These are phyloP conservation scores for Elysia chlorotica DNA, from an alignment of 1,140 invertebrate species.

Conservation along the genomic window DNA sequence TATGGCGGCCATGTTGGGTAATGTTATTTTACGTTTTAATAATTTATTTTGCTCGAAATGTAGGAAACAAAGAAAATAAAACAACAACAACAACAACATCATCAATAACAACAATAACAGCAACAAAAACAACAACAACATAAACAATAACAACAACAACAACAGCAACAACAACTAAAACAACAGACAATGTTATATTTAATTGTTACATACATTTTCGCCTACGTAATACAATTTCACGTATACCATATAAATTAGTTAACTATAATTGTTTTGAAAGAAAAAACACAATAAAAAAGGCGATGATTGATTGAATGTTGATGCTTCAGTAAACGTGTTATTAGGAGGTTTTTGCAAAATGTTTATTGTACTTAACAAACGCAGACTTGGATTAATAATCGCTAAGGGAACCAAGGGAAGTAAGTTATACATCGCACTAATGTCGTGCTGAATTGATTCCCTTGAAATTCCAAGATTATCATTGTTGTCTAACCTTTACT, in stretches of 20 bases:
- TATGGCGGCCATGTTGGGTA: slow-evolving; percentile 50
- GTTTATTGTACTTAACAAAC: neutral
- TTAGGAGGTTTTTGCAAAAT: neutral
- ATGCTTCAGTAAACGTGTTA: neutral
- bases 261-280: neutral
- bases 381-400: neutral
- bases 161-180: neutral
- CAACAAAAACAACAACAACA: neutral
- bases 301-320: neutral
- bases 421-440: neutral
- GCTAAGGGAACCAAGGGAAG: neutral
- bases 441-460: neutral
- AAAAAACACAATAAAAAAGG: neutral
- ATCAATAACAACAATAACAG: neutral
- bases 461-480: too few relatives aligned
- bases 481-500: neutral
- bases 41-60: too few relatives aligned
- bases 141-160: neutral
- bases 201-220: neutral
- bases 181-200: neutral
- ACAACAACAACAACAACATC: neutral
- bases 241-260: too few relatives aligned
- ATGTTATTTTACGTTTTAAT: slow-evolving; percentile 21
- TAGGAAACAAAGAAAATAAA: too few relatives aligned
- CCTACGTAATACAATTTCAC: too few relatives aligned